phyloP scores from a whole-genome alignment of 2,797 vertebrate genomes.

The Muscicapa comitata region DNA sequence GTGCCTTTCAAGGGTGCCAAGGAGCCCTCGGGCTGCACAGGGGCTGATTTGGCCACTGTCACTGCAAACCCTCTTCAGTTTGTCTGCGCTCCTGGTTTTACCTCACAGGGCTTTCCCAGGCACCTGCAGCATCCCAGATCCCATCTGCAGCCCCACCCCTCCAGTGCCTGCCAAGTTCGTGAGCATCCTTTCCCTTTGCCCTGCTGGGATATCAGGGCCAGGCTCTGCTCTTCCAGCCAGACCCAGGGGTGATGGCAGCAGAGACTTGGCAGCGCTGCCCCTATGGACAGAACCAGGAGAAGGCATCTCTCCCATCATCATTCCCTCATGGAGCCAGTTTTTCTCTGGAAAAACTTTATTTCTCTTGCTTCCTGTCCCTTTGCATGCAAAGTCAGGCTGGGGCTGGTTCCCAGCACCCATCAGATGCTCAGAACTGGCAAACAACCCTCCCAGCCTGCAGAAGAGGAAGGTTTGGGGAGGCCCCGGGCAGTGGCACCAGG shows the following conservation, averaged over 20 bases:
- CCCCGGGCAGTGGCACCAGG: neutral
- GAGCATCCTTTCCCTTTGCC: neutral
- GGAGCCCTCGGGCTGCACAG: neutral
- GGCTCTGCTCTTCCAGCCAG: neutral
- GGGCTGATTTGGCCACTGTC: fast-evolving
- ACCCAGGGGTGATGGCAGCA: neutral
- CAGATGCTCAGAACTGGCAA: neutral
- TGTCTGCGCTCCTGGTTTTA: neutral
- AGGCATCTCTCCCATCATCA: neutral
- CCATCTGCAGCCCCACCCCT: neutral
- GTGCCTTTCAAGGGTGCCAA: neutral
- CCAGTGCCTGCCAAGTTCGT: fast-evolving
- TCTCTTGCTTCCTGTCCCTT: neutral
- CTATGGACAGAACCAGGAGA: neutral
- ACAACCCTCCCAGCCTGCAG: neutral
- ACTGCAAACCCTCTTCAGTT: neutral
- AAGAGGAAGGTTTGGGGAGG: neutral
- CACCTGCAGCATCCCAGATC: neutral
- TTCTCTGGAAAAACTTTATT: neutral
- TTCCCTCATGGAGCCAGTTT: neutral
- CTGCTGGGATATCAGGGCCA: neutral
- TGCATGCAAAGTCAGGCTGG: neutral
- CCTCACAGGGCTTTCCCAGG: neutral
- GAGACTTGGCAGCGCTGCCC: neutral
- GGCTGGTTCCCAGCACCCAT: neutral